A percentile compares a stretch with the other conserved stretches of the same genome.
These are phyloP conservation scores for Huso huso DNA, from an alignment of 2,797 vertebrate species.

Conservation along the genomic window DNA sequence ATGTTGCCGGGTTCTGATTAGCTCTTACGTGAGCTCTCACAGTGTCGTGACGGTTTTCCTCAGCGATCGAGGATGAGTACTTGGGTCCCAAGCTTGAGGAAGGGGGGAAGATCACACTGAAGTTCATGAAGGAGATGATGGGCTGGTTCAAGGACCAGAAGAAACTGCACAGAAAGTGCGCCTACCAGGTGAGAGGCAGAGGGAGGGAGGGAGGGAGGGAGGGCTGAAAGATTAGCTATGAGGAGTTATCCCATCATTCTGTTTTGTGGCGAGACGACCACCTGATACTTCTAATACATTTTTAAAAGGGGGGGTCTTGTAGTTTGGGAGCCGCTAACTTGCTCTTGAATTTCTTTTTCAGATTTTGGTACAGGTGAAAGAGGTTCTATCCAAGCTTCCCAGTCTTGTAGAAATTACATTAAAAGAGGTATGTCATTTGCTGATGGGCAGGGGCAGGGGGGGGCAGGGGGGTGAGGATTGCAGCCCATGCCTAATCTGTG, in stretches of 20 bases:
- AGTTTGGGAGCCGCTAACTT: not conserved
- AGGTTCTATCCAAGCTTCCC: constrained; percentile 81
- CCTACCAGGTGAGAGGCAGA: constrained; percentile 73
- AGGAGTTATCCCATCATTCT: not conserved
- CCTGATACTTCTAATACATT: not conserved
- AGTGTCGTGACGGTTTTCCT: not conserved
- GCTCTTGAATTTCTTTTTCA: constrained; percentile 34
- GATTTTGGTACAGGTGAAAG: constrained; percentile 90
- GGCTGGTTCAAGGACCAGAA: constrained; percentile 91
- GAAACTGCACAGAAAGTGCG: constrained; percentile 89
- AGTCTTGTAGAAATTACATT: constrained; percentile 81
- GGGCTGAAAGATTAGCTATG: too few relatives aligned
- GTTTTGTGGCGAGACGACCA: not conserved
- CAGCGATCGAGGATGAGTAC: constrained; percentile 91
- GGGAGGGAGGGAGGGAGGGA: too few relatives aligned
- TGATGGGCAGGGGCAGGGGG: not conserved
- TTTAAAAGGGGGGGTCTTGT: not conserved
- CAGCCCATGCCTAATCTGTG: too few relatives aligned
- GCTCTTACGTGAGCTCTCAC: too few relatives aligned
- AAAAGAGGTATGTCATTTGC: constrained; percentile 67
- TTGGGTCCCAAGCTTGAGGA: constrained; percentile 82
- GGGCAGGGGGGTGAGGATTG: too few relatives aligned
- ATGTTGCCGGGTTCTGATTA: too few relatives aligned
- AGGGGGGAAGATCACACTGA: constrained; percentile 71
- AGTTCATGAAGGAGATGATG: constrained; percentile 91